Evolutionary conservation across 2,797 vertebrate species (phyloP).

Genomic region (Pteronotus mesoamericanus): DNA sequence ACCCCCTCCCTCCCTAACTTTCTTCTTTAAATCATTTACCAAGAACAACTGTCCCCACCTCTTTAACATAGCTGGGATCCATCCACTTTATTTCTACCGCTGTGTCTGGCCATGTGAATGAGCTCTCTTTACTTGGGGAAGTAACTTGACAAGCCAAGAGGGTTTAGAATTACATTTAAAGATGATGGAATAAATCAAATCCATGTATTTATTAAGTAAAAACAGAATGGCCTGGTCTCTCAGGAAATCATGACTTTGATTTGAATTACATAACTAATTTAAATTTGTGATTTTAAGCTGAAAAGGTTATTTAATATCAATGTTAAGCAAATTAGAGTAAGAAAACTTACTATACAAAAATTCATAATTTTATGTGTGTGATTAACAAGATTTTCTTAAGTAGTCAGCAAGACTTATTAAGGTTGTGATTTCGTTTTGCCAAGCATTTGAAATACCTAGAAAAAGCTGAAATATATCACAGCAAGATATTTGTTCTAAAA

Average conservation of each 20-base stretch:
- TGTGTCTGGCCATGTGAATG: neutral
- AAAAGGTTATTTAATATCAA: neutral
- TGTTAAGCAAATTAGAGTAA: neutral
- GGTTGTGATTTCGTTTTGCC: neutral
- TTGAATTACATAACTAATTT: constrained; percentile 10
- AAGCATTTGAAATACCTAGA: neutral
- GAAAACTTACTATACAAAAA: neutral
- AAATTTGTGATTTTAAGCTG: neutral
- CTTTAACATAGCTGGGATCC: neutral
- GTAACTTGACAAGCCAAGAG: neutral
- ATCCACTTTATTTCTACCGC: neutral
- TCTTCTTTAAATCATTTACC: constrained; percentile 24
- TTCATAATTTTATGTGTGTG: neutral
- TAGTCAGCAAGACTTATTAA: neutral
- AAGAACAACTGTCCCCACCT: neutral
- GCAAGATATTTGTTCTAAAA: constrained; percentile 29
- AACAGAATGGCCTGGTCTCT: constrained; percentile 37
- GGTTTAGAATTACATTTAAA: constrained; percentile 20
- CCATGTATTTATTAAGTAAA: neutral
- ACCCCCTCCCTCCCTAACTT: neutral
- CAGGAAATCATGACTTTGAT: neutral
- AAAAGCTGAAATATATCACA: neutral
- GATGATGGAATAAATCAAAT: constrained; percentile 13
- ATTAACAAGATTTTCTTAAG: neutral
- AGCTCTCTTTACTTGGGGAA: neutral